Percentiles rank a stretch among this genome's conserved stretches.
These are phyloP conservation scores for Saccopteryx leptura DNA, from an alignment of 2,113 vertebrate genomes.

Conservation along the genomic window DNA sequence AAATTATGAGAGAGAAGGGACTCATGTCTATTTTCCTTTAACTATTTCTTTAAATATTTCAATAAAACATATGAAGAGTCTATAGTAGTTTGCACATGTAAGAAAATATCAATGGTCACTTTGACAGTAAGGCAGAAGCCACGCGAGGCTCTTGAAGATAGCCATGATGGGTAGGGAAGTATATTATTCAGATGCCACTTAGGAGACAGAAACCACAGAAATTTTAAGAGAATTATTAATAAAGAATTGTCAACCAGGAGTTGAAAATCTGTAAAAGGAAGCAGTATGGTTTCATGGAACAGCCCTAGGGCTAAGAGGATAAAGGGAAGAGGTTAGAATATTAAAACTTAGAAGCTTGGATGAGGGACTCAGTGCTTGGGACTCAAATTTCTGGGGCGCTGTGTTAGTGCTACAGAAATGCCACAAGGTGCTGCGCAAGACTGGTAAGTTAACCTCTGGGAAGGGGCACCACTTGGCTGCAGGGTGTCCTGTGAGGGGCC, in stretches of 20 bases:
- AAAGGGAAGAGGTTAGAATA: not conserved
- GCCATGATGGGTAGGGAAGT: not conserved
- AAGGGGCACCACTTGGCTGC: no score
- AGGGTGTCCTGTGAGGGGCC: not conserved
- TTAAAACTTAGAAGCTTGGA: not conserved
- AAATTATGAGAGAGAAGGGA: not conserved
- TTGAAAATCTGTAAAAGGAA: not conserved
- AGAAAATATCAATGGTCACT: slow-evolving; percentile 5
- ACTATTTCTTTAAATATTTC: not conserved
- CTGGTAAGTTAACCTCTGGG: not conserved
- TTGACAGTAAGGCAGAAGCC: not conserved
- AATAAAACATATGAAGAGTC: not conserved
- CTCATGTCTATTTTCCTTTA: not conserved
- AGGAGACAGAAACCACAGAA: not conserved
- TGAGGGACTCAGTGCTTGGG: not conserved
- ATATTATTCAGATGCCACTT: not conserved
- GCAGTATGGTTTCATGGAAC: not conserved
- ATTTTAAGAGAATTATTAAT: not conserved
- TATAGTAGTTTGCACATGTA: not conserved
- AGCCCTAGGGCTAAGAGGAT: not conserved
- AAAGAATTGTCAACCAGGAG: not conserved
- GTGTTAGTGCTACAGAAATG: not conserved
- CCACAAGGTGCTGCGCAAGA: fast-evolving
- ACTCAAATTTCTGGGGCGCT: not conserved
- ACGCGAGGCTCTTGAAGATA: not conserved